Conservation (phyloP, 2,797 vertebrate species). For the Phataginus tricuspis region DNA sequence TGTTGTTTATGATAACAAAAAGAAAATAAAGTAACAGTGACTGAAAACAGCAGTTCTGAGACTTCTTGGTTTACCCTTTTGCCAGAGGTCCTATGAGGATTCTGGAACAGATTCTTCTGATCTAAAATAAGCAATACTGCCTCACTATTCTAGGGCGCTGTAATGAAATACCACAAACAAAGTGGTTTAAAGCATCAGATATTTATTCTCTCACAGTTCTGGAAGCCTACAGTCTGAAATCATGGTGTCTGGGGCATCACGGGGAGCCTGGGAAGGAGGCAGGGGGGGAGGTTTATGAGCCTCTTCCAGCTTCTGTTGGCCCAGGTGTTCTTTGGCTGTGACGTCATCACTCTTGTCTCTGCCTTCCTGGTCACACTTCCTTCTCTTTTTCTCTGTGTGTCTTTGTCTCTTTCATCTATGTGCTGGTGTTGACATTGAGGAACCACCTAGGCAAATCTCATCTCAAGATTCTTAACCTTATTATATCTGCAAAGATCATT, state of each 20-base stretch:
- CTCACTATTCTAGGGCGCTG: background rate
- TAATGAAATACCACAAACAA: background rate
- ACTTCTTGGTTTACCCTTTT: background rate
- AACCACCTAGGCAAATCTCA: background rate
- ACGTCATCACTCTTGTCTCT: background rate
- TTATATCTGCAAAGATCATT: background rate
- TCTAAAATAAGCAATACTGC: background rate
- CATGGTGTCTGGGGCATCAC: no score
- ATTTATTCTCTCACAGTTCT: background rate
- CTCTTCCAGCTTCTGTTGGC: background rate
- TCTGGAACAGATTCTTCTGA: background rate
- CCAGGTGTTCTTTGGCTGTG: background rate
- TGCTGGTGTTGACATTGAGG: background rate
- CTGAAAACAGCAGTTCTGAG: background rate
- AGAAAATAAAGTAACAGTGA: background rate
- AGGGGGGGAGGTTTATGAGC: background rate
- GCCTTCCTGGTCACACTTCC: background rate
- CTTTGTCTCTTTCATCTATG: background rate
- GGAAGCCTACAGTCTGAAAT: background rate
- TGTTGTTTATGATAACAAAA: background rate
- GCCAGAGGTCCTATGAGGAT: background rate
- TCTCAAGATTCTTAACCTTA: background rate
- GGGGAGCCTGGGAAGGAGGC: no score
- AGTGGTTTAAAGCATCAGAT: background rate
- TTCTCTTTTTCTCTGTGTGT: background rate